Conservation (phyloP, 2,113 vertebrate species). For the Rattus norvegicus region DNA sequence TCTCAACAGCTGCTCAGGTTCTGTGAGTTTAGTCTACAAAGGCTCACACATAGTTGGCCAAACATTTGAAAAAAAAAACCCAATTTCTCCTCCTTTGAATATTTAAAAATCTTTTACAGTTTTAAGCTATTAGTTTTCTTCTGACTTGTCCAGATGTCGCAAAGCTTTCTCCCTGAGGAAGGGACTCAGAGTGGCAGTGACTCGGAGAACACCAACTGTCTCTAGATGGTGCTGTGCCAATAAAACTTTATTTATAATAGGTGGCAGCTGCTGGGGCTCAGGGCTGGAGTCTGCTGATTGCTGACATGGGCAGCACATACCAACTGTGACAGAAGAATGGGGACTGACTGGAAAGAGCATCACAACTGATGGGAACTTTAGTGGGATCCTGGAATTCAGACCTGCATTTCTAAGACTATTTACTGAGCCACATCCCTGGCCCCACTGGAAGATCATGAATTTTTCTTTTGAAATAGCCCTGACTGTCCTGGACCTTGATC, state of each 20-base stretch:
- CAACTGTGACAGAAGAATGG: background rate
- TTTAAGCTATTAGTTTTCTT: background rate
- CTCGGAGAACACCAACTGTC: background rate
- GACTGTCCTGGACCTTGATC: background rate
- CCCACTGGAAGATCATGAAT: background rate
- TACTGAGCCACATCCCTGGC: background rate
- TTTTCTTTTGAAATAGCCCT: background rate
- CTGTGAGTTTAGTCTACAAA: background rate
- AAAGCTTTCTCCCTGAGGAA: background rate
- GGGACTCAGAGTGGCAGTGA: background rate
- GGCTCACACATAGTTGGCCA: background rate
- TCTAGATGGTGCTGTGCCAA: background rate
- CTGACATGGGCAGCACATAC: background rate
- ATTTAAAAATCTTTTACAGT: background rate
- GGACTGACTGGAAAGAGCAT: background rate
- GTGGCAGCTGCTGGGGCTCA: background rate
- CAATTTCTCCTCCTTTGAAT: background rate
- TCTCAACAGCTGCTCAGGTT: background rate
- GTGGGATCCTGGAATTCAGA: background rate
- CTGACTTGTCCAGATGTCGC: background rate
- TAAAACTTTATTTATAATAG: constrained; percentile 68
- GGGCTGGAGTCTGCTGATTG: background rate
- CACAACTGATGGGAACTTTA: fast-evolving
- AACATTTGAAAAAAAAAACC: background rate
- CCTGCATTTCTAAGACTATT: too few species aligned